Percentiles rank a stretch among this genome's conserved stretches.
phyloP scores from a whole-genome alignment of 2,888 invertebrate genomes.

The Polymixis flavicincta region DNA sequence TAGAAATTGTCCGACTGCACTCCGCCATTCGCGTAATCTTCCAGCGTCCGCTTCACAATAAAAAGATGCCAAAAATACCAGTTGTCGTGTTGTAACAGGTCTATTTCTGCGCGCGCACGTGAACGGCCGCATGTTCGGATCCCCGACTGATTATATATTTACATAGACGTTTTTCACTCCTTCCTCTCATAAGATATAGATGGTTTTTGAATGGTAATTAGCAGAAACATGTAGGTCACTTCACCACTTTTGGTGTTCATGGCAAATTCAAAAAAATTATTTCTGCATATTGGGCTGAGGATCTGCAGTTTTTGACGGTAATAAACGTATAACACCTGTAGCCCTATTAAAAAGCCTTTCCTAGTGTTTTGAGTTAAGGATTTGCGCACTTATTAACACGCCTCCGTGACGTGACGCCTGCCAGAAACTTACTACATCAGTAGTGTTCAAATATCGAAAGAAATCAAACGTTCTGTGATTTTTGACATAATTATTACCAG shows the following conservation, averaged over 20 bases:
- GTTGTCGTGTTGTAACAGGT: slow-evolving; percentile 56
- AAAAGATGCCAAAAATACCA: slow-evolving; percentile 58
- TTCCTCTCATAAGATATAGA: neutral
- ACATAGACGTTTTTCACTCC: slow-evolving; percentile 7
- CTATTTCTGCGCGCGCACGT: slow-evolving; percentile 60
- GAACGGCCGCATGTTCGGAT: slow-evolving; percentile 47
- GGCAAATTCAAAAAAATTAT: neutral
- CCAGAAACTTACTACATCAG: neutral
- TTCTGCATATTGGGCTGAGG: neutral
- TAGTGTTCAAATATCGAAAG: neutral
- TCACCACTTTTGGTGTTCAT: neutral
- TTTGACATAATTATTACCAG: slow-evolving; percentile 4
- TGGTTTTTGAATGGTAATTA: neutral
- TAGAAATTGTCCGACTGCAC: slow-evolving; percentile 21
- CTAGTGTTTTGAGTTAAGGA: neutral
- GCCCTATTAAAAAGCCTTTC: no score
- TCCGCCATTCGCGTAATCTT: slow-evolving; percentile 24
- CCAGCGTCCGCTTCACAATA: slow-evolving; percentile 49
- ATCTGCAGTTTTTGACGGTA: no score
- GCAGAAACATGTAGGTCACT: neutral
- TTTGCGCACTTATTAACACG: neutral
- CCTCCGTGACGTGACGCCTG: neutral
- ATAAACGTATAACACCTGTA: no score
- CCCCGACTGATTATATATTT: slow-evolving; percentile 39
- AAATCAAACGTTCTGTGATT: neutral